Base-by-base conservation (phyloP, 1,140 invertebrate genomes). In the Cylas formicarius region DNA sequence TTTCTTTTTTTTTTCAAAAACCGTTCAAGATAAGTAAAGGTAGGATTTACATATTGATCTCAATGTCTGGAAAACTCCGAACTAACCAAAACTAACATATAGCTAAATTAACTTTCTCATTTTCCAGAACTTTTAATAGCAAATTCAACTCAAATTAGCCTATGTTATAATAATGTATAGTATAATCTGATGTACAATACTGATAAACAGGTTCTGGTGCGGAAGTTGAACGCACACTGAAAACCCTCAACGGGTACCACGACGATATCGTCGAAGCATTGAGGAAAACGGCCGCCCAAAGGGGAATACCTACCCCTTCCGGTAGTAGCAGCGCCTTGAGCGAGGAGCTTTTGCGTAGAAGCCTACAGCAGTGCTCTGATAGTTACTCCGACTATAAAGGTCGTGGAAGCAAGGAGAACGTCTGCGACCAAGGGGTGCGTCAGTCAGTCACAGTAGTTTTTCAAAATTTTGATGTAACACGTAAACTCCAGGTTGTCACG, bases 191-290 rank as follows among this genome's bases (percentile, higher is more conserved):
- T n/a, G n/a, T n/a, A n/a, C n/a, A n/a, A n/a, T n/a, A n/a, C n/a
- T n/a, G n/a, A n/a, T n/a, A n/a, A 20, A 10, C 22, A 48, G 46
- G 51, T 44, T 50, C 55, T 4, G 71, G 73, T 1, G 76, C 74
- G 0, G 81, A 90, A 56, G 85, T 92, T 54, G 86, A 92, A 59
- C 67, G 83, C 24, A 88, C 80, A 2, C 68, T 92, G 7, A 88
- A 90, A 68, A 88, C 62, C 6, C 68, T 94, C 5, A 91, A 92
- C 68, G 90, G 89, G 2, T 95, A 94, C 64, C 90, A 92, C 58
- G 90, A 92, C 55, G 86, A 91, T 55, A 86, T 95, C 52, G 72
- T 95, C 31, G 86, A 90, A 61, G 88, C 87, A 7, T 61, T 95
- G 51, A 78, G 86, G 29, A 84, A 78, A 44, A 88, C 87, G 1